phyloP scores from a whole-genome alignment of 2,797 vertebrate genomes.

The Hephaestus fuliginosus region DNA sequence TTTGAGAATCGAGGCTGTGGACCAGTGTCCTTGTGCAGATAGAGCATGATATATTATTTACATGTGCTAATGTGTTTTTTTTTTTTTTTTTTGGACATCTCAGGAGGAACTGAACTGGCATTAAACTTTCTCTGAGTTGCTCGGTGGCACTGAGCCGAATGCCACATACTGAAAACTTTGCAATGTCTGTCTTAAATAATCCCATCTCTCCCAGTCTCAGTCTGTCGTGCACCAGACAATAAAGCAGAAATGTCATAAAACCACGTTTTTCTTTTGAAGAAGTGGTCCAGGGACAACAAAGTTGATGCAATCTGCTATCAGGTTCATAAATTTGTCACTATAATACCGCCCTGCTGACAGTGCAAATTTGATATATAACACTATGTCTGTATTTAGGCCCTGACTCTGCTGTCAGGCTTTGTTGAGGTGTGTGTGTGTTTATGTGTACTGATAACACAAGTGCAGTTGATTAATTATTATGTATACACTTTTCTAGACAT shows the following conservation, averaged over 20 bases:
- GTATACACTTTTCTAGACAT: neutral
- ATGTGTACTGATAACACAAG: too few relatives aligned
- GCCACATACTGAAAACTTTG: slow-evolving; percentile 22
- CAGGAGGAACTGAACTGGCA: slow-evolving; percentile 40
- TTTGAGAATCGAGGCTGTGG: slow-evolving; percentile 36
- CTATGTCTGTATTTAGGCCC: neutral
- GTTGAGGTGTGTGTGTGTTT: neutral
- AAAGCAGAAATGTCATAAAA: slow-evolving; percentile 26
- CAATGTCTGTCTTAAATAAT: slow-evolving; percentile 30
- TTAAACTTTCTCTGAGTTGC: slow-evolving; percentile 38
- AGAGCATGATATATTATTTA: slow-evolving; percentile 69
- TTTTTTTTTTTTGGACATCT: slow-evolving; percentile 30
- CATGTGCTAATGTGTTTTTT: slow-evolving; percentile 69
- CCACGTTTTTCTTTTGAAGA: slow-evolving; percentile 6
- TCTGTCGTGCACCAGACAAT: neutral
- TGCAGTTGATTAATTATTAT: neutral
- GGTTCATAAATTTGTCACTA: slow-evolving; percentile 31
- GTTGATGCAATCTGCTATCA: slow-evolving; percentile 26
- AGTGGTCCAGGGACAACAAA: slow-evolving; percentile 14
- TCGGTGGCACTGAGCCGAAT: slow-evolving; percentile 27
- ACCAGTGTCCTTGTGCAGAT: slow-evolving; percentile 35
- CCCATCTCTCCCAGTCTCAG: slow-evolving; percentile 11
- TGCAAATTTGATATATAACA: slow-evolving; percentile 17
- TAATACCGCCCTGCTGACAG: neutral
- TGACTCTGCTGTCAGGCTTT: neutral